A percentile compares a stretch with the other conserved stretches of the same genome.
phyloP scores from a whole-genome alignment of 2,797 vertebrate species.

The Distichodus sexfasciatus region DNA sequence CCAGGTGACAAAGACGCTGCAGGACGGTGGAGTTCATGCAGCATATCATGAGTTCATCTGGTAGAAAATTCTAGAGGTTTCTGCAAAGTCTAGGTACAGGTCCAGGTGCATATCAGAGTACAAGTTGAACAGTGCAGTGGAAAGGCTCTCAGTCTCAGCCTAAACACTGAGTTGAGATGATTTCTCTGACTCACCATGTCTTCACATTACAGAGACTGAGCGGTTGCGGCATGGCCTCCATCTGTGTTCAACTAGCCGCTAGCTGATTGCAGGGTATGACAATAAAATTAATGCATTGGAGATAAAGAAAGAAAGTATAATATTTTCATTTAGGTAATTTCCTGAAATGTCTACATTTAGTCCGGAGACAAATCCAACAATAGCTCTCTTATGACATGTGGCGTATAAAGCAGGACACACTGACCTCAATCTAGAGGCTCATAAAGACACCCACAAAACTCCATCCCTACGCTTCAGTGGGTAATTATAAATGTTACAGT shows the following conservation, averaged over 20 bases:
- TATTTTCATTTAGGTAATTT: slow-evolving; percentile 67
- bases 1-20: no score
- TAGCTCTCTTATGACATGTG: slow-evolving; percentile 40
- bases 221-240: slow-evolving; percentile 42
- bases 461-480: slow-evolving; percentile 56
- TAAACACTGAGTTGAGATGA: slow-evolving; percentile 43
- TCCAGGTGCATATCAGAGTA: slow-evolving; percentile 24
- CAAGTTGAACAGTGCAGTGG: background rate
- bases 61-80: background rate
- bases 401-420: slow-evolving; percentile 41
- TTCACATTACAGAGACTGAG: slow-evolving; percentile 51
- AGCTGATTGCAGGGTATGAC: slow-evolving; percentile 59
- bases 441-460: slow-evolving; percentile 64
- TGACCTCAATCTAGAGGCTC: slow-evolving; percentile 71
- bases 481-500: slow-evolving; percentile 68
- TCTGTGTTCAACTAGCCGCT: slow-evolving; percentile 41
- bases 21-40: no score
- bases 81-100: background rate
- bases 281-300: slow-evolving; percentile 56
- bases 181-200: slow-evolving; percentile 44
- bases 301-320: slow-evolving; percentile 49
- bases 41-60: no score
- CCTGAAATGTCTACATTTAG: slow-evolving; percentile 52
- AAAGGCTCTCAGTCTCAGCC: slow-evolving; percentile 27
- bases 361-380: slow-evolving; percentile 47